These are phyloP conservation scores for Prenolepis imparis DNA, from an alignment of 2,888 invertebrate species.

Conservation along the genomic window DNA sequence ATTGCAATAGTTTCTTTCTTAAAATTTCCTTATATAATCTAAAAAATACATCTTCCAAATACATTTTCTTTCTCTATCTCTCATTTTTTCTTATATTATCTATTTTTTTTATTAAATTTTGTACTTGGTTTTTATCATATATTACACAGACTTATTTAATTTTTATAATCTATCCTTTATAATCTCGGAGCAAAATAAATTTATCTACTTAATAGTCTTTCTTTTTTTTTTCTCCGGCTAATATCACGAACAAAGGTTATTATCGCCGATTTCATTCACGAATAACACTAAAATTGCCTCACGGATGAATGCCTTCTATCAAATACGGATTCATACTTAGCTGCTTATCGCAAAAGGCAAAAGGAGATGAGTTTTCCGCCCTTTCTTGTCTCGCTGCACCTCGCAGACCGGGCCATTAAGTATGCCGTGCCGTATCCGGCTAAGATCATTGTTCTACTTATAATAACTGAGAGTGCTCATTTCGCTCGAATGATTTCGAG, in stretches of 20 bases:
- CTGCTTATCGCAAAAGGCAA: slow-evolving; percentile 26
- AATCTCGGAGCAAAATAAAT: background rate
- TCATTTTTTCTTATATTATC: background rate
- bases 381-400: slow-evolving; percentile 57
- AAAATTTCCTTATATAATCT: background rate
- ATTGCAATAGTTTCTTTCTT: background rate
- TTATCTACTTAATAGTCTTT: background rate
- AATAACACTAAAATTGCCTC: slow-evolving; percentile 33
- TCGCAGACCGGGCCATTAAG: slow-evolving; percentile 69
- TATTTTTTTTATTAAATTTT: background rate
- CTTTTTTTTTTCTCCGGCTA: background rate
- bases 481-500: slow-evolving; percentile 60
- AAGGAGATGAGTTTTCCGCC: slow-evolving; percentile 40
- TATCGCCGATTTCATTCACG: slow-evolving; percentile 20
- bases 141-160: background rate
- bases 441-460: slow-evolving; percentile 75
- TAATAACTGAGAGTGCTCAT: slow-evolving; percentile 78
- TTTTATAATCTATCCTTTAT: background rate
- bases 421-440: slow-evolving; percentile 61
- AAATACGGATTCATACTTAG: slow-evolving; percentile 29
- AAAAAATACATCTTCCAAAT: background rate
- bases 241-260: background rate
- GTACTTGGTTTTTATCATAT: background rate
- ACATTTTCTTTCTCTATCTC: too few relatives aligned
- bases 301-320: slow-evolving; percentile 6